A percentile compares a stretch with the other conserved stretches of the same genome.
Evolutionary conservation across 2,797 vertebrate genomes (phyloP).

Genomic region (Anguilla anguilla): DNA sequence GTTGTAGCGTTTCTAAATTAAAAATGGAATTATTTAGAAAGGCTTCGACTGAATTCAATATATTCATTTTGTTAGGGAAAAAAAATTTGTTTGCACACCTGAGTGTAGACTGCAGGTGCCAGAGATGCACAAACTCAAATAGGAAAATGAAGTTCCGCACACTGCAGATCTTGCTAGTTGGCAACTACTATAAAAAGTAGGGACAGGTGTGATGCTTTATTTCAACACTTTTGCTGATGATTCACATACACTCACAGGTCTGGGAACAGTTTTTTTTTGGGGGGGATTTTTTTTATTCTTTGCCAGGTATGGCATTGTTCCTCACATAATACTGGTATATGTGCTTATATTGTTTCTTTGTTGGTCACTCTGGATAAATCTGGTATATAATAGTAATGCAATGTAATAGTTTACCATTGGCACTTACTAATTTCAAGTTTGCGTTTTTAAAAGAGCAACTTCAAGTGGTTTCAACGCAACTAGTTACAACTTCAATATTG

Average conservation of each 20-base stretch:
- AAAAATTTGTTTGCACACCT: not conserved
- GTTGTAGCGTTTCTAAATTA: not conserved
- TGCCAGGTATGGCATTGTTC: no score
- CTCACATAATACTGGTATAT: no score
- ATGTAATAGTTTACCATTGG: no score
- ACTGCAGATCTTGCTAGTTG: not conserved
- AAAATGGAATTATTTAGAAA: not conserved
- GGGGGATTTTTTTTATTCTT: no score
- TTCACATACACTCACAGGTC: not conserved
- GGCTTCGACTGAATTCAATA: not conserved
- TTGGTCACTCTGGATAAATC: no score
- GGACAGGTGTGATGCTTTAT: not conserved
- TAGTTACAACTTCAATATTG: no score
- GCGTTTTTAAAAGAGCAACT: no score
- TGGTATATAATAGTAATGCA: no score
- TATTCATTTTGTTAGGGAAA: slow-evolving; percentile 17
- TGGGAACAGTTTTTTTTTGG: not conserved
- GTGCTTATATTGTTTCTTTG: no score
- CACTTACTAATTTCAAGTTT: no score
- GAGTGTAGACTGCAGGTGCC: not conserved
- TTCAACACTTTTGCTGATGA: not conserved
- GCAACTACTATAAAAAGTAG: not conserved
- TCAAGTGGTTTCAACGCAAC: no score
- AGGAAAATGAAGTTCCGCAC: not conserved
- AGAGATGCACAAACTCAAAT: not conserved